Evolutionary conservation across 1,140 invertebrate species (phyloP), one percentile per base, ranked within the genome.

Genomic region (Panulirus ornatus): DNA sequence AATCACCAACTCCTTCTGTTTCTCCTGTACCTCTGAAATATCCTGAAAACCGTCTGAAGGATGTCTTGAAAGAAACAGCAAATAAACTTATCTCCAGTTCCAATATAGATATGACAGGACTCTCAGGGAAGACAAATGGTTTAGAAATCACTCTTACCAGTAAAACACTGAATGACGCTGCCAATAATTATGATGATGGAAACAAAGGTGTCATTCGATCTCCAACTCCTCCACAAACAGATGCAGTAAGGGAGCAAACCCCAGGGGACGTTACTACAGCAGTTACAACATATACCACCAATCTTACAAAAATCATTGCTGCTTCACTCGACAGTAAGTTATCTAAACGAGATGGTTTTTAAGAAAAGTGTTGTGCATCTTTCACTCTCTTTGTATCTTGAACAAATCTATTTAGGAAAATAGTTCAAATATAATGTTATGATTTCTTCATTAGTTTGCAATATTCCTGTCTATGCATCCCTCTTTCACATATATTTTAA

Each of bases 221-320:
- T 54, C 58, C 66, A 36, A 42, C 83, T 16, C 34, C 66, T 19
- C 34, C 83, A 14, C 63, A 40, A 51, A 27, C 38, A 81, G 78
- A 88, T 6, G 9, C 22, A 14, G 30, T 40, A 9, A 88, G 82
- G 22, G 58, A 51, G 16, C 51, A 1, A 8, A 30, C 79, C 6
- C 36, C 36, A 9, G 27, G 82, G 0, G 82, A 76, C 6, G 73
- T 79, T 22, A 78, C 71, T 14, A 14, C 82, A 19, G 51, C 82
- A n/a, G 88, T 78, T 19, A 91, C 84, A 1, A 91, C 84, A 0
- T 91, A 88, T 71, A 91, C 90, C 34, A 88, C 84, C 42, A 91
- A 88, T 81, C 90, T 91, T 27, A 91, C 90, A 38, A 91, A 88
- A 58, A 91, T 91, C n/a, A 88, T 91, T 66, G 85, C 90, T 84